These are phyloP conservation scores for Drosophila repleta DNA, from an alignment of 1,140 invertebrate genomes.

Conservation along the genomic window DNA sequence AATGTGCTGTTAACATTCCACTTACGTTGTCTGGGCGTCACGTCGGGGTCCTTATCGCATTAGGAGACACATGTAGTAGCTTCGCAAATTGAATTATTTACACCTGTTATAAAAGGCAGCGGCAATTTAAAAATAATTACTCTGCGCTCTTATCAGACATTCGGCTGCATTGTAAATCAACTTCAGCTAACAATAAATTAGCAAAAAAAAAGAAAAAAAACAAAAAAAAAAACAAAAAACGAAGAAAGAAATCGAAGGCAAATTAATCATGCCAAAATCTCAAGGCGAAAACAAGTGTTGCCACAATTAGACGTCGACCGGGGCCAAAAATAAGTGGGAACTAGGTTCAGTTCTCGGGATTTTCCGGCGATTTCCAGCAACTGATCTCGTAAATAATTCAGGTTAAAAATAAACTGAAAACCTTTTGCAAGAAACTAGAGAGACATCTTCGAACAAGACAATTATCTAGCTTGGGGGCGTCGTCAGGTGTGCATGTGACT, in stretches of 20 bases:
- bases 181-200: slow-evolving; percentile 16
- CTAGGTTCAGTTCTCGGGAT: background rate
- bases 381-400: background rate
- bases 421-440: background rate
- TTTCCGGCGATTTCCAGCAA: background rate
- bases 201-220: no score
- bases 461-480: background rate
- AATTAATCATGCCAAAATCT: slow-evolving; percentile 1
- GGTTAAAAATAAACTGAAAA: background rate
- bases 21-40: background rate
- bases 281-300: background rate
- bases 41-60: slow-evolving; percentile 6
- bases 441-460: background rate
- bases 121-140: slow-evolving; percentile 56
- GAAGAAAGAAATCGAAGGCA: background rate
- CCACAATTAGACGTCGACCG: background rate
- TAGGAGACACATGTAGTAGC: background rate
- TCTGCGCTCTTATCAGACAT: slow-evolving; percentile 33
- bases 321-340: no score
- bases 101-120: slow-evolving; percentile 15
- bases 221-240: no score
- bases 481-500: slow-evolving; percentile 35
- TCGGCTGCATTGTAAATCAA: slow-evolving; percentile 26
- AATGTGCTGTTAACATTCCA: background rate
- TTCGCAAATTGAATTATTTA: slow-evolving; percentile 30